These are phyloP conservation scores for Pedicia rivosa DNA, from an alignment of 2,888 invertebrate species.

Conservation along the genomic window DNA sequence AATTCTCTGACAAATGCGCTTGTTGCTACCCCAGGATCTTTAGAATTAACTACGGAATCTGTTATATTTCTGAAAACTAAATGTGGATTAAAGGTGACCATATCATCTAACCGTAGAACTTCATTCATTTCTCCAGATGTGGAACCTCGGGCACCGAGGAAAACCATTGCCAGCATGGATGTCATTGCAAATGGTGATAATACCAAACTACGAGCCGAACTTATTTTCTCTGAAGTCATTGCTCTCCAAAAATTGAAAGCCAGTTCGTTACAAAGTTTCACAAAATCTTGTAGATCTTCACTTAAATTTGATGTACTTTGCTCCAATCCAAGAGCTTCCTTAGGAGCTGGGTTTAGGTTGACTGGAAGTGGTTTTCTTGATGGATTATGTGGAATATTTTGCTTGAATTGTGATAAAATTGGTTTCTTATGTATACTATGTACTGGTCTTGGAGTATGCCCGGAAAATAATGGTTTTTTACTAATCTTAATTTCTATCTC, in stretches of 20 bases:
- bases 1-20: constrained; percentile 70
- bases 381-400: constrained; percentile 4
- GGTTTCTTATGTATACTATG: background rate
- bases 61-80: constrained; percentile 73
- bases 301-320: constrained; percentile 55
- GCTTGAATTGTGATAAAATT: background rate
- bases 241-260: constrained; percentile 72
- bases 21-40: constrained; percentile 55
- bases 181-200: constrained; percentile 74
- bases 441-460: no score
- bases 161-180: constrained; percentile 79
- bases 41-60: constrained; percentile 53
- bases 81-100: constrained; percentile 82
- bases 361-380: constrained; percentile 20
- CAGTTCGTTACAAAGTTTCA: constrained; percentile 67
- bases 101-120: constrained; percentile 66
- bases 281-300: constrained; percentile 60
- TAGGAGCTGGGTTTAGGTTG: constrained; percentile 36
- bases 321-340: constrained; percentile 53
- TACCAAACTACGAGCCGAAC: constrained; percentile 58
- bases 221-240: constrained; percentile 49
- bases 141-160: constrained; percentile 69
- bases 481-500: constrained; percentile 23
- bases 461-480: constrained; percentile 1
- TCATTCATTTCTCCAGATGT: constrained; percentile 87